phyloP scores from a whole-genome alignment of 2,113 vertebrate species.

The Coptodon bakossiorum region DNA sequence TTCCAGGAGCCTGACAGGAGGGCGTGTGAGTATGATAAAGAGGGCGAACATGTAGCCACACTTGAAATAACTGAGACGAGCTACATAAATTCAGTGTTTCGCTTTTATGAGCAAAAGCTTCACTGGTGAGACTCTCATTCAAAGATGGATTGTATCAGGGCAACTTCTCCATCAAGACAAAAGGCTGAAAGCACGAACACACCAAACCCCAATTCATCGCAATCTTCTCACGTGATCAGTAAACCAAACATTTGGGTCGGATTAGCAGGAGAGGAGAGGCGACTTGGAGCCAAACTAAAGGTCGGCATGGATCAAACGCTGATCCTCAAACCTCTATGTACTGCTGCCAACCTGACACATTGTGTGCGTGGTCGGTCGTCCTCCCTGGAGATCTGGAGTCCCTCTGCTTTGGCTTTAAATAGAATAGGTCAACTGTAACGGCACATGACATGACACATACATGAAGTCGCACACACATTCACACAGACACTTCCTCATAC shows the following conservation, averaged over 20 bases:
- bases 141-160: not conserved
- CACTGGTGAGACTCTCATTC: not conserved
- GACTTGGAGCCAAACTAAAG: constrained; percentile 37
- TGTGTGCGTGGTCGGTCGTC: not conserved
- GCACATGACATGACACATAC: not conserved
- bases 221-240: not conserved
- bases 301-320: constrained; percentile 46
- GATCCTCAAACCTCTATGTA: constrained; percentile 35
- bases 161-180: not conserved
- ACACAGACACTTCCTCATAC: not conserved
- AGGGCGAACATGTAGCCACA: not conserved
- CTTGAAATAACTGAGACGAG: not conserved
- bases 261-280: not conserved
- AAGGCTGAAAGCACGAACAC: not conserved
- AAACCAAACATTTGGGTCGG: not conserved
- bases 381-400: not conserved
- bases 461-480: not conserved
- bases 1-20: not conserved
- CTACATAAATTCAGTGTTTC: not conserved
- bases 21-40: not conserved
- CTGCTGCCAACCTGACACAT: constrained; percentile 17
- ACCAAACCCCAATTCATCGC: accelerated
- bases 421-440: not conserved
- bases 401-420: not conserved
- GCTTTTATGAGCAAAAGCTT: not conserved